Evolutionary conservation across 2,113 vertebrate species (phyloP), one percentile per base, ranked within the genome.

Genomic region (Sylvia atricapilla): DNA sequence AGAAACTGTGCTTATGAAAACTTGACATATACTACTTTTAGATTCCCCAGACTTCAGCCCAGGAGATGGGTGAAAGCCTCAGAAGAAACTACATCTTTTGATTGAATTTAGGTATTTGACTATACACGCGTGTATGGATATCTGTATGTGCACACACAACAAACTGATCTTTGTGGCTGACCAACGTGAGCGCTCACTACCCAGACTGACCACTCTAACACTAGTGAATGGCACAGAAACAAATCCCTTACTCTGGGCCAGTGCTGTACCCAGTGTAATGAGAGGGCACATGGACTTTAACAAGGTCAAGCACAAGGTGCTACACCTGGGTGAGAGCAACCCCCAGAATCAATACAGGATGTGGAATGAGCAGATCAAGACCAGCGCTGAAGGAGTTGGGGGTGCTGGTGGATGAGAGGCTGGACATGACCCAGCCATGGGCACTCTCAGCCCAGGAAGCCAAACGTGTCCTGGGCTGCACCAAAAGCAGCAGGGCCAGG

Each of bases 181-280:
- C 11, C 44, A 31, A 6, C 2, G 0, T 27, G 25, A 63, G 13
- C 4, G 44, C 30, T 63, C 0, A 0, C 33, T 64, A 50, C 15
- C 41, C 27, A 64, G 16, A 80, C 7, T 22, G 75, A 67, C 31
- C 50, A 33, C 31, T 37, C 6, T 10, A 17, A 35, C 53, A 80
- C 56, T 0, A 58, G 15, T 31, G 50, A 91, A 53, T 0, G 25
- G 41, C 31, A 41, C 0, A 5, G 68, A 78, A 70, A 81, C 43
- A 75, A 50, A 78, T 5, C 7, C 24, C 2, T 2, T 2, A 3
- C 37, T 44, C 37, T 46, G 55, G 43, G 55, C 15, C 53, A 73
- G 12, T 0, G 11, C 20, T 56, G 24, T 16, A 33, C 17, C 9
- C 25, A 39, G 31, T 0, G 1, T 5, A 50, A 81, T 2, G 16